These are phyloP conservation scores for Gavia stellata DNA, from an alignment of 2,113 vertebrate genomes.

Conservation along the genomic window DNA sequence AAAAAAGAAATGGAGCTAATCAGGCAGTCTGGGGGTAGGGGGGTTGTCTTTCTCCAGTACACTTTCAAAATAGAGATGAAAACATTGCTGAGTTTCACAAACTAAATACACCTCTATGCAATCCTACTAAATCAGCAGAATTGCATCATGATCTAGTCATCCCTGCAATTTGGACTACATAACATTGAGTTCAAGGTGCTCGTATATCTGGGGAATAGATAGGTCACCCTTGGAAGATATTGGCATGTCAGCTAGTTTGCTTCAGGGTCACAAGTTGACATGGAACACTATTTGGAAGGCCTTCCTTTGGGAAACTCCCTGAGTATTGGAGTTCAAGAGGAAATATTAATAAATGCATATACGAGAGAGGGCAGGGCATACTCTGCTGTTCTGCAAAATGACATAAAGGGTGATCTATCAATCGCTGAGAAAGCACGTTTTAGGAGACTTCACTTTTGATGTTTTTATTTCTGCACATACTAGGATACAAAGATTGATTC, in stretches of 20 bases:
- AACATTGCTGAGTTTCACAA: background rate
- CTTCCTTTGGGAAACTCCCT: constrained; percentile 22
- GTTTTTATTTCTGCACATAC: background rate
- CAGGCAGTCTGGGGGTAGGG: background rate
- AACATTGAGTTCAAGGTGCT: constrained; percentile 33
- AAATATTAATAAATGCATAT: background rate
- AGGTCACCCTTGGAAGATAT: background rate
- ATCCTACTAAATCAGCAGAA: background rate
- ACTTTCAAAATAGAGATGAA: background rate
- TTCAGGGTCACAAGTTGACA: constrained; percentile 5
- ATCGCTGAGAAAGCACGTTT: background rate
- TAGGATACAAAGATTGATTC: background rate
- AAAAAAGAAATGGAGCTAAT: background rate
- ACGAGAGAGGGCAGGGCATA: background rate
- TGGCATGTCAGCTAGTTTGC: background rate
- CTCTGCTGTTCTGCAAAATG: background rate
- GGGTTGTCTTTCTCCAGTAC: background rate
- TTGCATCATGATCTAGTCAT: constrained; percentile 32
- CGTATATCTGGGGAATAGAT: constrained; percentile 38
- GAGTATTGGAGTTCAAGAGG: background rate
- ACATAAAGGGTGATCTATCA: background rate
- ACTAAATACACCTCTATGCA: background rate
- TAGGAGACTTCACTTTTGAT: background rate
- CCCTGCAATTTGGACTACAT: constrained; percentile 4
- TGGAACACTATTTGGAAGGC: background rate